phyloP scores from a whole-genome alignment of 2,113 vertebrate species.

The Candoia aspera region DNA sequence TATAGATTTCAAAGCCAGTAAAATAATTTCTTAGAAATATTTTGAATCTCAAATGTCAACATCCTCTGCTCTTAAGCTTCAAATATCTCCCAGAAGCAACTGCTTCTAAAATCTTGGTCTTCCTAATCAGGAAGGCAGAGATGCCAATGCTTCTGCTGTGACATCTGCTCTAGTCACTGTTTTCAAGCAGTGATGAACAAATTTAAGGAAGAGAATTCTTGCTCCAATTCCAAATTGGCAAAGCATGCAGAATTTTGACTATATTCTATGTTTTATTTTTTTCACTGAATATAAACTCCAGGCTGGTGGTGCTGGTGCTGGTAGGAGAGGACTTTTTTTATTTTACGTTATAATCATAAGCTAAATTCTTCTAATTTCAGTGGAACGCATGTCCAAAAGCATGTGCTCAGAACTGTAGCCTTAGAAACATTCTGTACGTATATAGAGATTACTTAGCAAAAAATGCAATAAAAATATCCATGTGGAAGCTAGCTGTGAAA shows the following conservation, averaged over 20 bases:
- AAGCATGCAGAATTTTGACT: not conserved
- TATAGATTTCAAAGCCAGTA: not conserved
- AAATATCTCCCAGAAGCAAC: conserved; percentile 3
- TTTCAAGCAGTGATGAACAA: conserved; percentile 1
- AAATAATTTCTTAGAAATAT: not conserved
- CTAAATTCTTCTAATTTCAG: not conserved
- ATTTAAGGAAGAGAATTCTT: conserved; percentile 8
- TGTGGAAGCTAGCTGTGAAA: not conserved
- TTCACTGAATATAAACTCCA: not conserved
- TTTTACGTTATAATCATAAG: not conserved
- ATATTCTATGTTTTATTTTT: not conserved
- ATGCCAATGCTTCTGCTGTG: not conserved
- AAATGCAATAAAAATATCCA: not conserved
- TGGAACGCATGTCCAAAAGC: not conserved
- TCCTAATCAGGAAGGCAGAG: conserved; percentile 12
- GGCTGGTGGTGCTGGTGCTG: too few relatives aligned
- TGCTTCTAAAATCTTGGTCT: conserved; percentile 9
- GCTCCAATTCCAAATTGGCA: conserved; percentile 20
- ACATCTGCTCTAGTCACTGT: conserved; percentile 17
- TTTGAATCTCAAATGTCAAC: conserved; percentile 7
- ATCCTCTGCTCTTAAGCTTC: not conserved
- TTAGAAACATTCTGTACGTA: not conserved
- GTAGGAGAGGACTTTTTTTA: not conserved
- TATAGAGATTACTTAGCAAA: not conserved
- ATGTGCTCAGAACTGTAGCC: not conserved